Base-by-base conservation (phyloP, 2,797 vertebrate genomes). In the Siniperca obscura region DNA sequence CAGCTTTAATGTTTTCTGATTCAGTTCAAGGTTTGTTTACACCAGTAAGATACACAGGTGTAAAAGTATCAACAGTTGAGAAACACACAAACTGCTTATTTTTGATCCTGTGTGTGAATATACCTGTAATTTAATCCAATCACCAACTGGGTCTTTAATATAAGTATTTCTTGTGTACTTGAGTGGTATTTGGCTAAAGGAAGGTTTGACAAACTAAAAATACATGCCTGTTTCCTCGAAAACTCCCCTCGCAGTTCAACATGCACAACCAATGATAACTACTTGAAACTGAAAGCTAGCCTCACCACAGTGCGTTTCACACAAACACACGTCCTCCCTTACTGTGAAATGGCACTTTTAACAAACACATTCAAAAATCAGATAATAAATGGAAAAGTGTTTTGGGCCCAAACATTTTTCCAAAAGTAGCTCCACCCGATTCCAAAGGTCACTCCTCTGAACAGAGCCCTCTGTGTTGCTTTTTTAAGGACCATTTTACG, bases 391-490 rank as follows among this genome's bases (percentile, higher is more conserved):
- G 76, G 83, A 85, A 92, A 90, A 74, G 27, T 0, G 0, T 80
- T 79, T 81, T 52, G 62, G 62, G 61, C 78, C 66, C 53, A 85
- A 82, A 86, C 76, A 79, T 81, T 90, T 88, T 91, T 90, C 89
- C 84, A 88, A 87, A 86, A 72, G 70, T 74, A 48, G 84, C 93
- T 84, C 93, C 93, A 91, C 93, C 93, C 92, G 48, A 86, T 64
- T 82, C 52, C 59, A 87, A 94, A 94, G 92, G 93, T 93, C 92
- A 86, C 40, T 67, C 7, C 30, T 73, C 70, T 89, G 82, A 93
- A 96, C 91, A 90, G 82, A 84, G 83, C 84, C 67, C 27, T 80
- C 85, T 90, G 90, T 93, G 90, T 83, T 89, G 81, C 87, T 82
- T 77, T 90, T 87, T 88, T 52, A 52, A 91, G 60, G 48, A 67